Evolutionary conservation across 2,888 invertebrate species (phyloP).

Genomic region (Toxonevra muliebris): DNA sequence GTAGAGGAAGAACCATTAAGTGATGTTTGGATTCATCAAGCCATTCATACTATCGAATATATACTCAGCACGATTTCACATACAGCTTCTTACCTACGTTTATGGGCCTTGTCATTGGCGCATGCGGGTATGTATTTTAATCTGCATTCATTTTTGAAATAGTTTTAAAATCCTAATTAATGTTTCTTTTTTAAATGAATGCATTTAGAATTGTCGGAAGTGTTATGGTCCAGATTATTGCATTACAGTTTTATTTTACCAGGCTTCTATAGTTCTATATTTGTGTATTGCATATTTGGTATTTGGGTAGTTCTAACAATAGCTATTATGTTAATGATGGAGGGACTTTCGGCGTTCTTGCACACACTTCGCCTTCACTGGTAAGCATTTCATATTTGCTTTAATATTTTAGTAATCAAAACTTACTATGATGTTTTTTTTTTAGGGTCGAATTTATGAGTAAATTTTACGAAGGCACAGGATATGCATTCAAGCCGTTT

Average conservation of each 20-base stretch:
- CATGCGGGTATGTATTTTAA: conserved; percentile 90
- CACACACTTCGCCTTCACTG: conserved; percentile 98
- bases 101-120: conserved; percentile 96
- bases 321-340: conserved; percentile 96
- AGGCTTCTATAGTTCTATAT: conserved; percentile 75
- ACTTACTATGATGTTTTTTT: neutral
- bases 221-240: conserved; percentile 71
- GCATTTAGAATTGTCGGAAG: no score
- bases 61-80: conserved; percentile 96
- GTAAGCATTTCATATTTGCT: conserved; percentile 66
- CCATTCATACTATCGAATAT: conserved; percentile 98
- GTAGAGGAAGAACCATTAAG: conserved; percentile 76
- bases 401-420: neutral
- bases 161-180: no score
- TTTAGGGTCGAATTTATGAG: conserved; percentile 95
- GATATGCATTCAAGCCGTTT: conserved; percentile 86
- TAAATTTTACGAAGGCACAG: conserved; percentile 87
- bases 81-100: conserved; percentile 93
- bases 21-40: conserved; percentile 92
- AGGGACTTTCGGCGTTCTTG: conserved; percentile 97
- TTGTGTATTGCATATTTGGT: conserved; percentile 84
- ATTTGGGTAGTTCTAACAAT: conserved; percentile 92
- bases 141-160: no score
- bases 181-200: no score
- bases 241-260: no score